Evolutionary conservation across 2,888 invertebrate species (phyloP).

Genomic region (Suillia variegata): DNA sequence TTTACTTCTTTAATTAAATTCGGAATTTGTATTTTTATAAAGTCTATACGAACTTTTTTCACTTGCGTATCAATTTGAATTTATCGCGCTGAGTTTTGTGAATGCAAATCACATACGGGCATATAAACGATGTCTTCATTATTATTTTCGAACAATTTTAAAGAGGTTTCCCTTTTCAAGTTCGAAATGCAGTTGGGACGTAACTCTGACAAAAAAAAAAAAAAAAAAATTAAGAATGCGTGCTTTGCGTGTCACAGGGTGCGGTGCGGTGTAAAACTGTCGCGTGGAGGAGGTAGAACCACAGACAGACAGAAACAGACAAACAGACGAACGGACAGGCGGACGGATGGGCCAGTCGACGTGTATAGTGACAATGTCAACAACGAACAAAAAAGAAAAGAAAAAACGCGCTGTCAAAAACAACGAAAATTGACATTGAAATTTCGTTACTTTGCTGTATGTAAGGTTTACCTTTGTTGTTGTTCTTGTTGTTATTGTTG

Average conservation of each 20-base stretch:
- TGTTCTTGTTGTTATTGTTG: constrained; percentile 9
- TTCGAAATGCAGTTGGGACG: background rate
- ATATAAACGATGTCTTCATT: constrained; percentile 38
- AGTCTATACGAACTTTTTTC: no score
- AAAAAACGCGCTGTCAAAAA: constrained; percentile 25
- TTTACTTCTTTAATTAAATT: no score
- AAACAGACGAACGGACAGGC: no score
- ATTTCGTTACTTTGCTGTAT: constrained; percentile 9
- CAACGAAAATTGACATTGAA: constrained; percentile 39
- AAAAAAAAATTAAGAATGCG: no score
- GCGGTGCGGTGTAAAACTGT: no score
- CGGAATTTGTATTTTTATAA: no score
- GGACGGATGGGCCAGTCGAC: no score
- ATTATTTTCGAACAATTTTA: constrained; percentile 37
- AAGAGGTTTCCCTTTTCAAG: constrained; percentile 21
- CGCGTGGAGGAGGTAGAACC: no score
- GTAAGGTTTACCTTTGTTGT: background rate
- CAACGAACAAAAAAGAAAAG: constrained; percentile 17
- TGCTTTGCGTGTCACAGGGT: no score
- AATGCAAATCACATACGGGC: constrained; percentile 22
- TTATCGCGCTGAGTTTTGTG: constrained; percentile 5
- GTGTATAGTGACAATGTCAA: constrained; percentile 11
- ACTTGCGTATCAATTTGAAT: background rate
- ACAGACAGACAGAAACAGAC: no score
- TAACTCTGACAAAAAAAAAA: no score